A percentile compares a stretch with the other conserved stretches of the same genome.
Evolutionary conservation across 2,888 invertebrate species (phyloP).

Genomic region (Euproctis similis): DNA sequence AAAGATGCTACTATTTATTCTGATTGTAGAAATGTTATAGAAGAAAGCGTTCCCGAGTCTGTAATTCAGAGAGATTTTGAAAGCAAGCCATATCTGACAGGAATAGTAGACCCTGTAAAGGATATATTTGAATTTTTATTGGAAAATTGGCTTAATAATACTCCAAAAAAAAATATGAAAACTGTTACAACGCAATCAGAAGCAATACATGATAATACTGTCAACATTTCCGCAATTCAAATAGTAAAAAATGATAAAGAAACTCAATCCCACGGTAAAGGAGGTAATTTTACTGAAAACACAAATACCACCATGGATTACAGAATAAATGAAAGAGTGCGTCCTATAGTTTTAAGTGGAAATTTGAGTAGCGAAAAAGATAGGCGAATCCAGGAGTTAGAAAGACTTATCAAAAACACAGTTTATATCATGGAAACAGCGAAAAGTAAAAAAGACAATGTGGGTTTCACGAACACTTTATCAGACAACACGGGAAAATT

Average conservation of each 20-base stretch:
- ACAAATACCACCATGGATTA: too few relatives aligned
- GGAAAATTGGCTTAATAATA: constrained; percentile 55
- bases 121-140: constrained; percentile 47
- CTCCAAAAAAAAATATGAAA: constrained; percentile 27
- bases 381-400: constrained; percentile 49
- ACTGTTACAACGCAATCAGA: constrained; percentile 30
- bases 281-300: too few relatives aligned
- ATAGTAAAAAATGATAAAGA: constrained; percentile 5
- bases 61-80: constrained; percentile 30
- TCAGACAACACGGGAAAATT: constrained; percentile 41
- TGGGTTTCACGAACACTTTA: constrained; percentile 46
- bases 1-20: constrained; percentile 31
- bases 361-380: constrained; percentile 52
- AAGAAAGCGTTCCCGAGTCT: constrained; percentile 43
- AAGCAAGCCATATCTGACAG: constrained; percentile 35
- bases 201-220: constrained; percentile 37
- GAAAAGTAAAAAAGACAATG: constrained; percentile 42
- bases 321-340: too few relatives aligned
- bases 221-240: constrained; percentile 17
- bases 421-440: constrained; percentile 49
- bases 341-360: too few relatives aligned
- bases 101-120: constrained; percentile 46
- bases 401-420: constrained; percentile 52
- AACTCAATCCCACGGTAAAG: not conserved
- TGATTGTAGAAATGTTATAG: constrained; percentile 39